A percentile compares a stretch with the other conserved stretches of the same genome.
These are phyloP conservation scores for Aptenodytes forsteri DNA, from an alignment of 2,113 vertebrate species.

Conservation along the genomic window DNA sequence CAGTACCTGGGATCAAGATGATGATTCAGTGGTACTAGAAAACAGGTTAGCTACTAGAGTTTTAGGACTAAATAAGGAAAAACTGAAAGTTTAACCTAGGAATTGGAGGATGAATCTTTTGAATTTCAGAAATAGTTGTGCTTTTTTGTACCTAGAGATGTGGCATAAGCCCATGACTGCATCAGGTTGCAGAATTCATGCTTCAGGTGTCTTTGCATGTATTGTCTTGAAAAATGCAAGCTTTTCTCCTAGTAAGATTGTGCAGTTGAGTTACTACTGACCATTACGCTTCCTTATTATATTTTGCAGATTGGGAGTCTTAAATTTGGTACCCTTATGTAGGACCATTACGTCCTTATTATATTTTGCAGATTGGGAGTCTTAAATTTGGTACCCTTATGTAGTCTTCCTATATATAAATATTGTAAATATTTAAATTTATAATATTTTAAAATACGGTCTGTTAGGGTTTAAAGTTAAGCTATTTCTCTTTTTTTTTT, in stretches of 20 bases:
- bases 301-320: not conserved
- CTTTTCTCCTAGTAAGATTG: not conserved
- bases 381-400: not conserved
- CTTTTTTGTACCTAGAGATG: not conserved
- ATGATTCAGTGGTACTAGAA: not conserved
- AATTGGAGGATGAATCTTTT: not conserved
- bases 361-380: not conserved
- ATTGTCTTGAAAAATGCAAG: not conserved
- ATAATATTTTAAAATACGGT: not conserved
- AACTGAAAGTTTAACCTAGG: not conserved
- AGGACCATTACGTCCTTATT: not conserved
- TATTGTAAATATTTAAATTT: not conserved
- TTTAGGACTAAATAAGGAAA: not conserved
- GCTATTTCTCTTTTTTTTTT: not conserved
- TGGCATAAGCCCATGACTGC: not conserved
- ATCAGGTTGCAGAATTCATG: not conserved
- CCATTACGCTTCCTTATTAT: not conserved
- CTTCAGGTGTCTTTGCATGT: not conserved
- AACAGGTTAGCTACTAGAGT: not conserved
- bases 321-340: not conserved
- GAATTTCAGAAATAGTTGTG: not conserved
- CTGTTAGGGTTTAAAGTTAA: not conserved
- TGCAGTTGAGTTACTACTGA: not conserved
- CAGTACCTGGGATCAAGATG: not conserved
- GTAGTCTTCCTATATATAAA: not conserved